Evolutionary conservation across 1,140 invertebrate species (phyloP).

Genomic region (Muscidifurax raptorellus): DNA sequence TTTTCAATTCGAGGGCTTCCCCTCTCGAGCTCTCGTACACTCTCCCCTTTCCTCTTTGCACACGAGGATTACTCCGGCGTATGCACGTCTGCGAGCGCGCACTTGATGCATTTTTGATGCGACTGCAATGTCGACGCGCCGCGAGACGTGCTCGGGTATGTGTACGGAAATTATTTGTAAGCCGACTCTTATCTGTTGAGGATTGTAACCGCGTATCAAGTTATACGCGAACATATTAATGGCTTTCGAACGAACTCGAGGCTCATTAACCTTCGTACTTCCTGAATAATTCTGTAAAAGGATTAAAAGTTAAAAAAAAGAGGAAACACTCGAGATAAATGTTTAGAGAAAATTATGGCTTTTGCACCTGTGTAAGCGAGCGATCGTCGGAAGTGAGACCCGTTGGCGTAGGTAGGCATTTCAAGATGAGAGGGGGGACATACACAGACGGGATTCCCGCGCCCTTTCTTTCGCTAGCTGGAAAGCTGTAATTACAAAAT

Average conservation of each 20-base stretch:
- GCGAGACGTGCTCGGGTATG: slow-evolving; percentile 2
- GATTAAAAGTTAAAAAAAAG: neutral
- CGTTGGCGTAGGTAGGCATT: slow-evolving; percentile 1
- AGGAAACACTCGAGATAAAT: neutral
- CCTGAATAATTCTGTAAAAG: too few species aligned
- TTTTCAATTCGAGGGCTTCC: slow-evolving; percentile 39
- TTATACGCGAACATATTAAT: slow-evolving; percentile 23
- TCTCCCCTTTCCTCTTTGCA: neutral
- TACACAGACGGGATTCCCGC: neutral
- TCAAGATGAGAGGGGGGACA: neutral
- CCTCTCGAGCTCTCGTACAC: neutral
- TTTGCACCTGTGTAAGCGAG: slow-evolving; percentile 29
- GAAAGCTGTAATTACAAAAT: slow-evolving; percentile 64
- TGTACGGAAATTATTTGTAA: slow-evolving; percentile 34
- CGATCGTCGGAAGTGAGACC: neutral
- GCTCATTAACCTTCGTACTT: too few species aligned
- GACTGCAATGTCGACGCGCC: slow-evolving; percentile 32
- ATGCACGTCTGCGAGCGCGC: neutral
- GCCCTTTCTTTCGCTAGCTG: neutral
- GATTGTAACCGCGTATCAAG: slow-evolving; percentile 8
- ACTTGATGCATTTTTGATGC: slow-evolving; percentile 51
- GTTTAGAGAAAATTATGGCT: neutral
- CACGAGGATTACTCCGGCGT: neutral
- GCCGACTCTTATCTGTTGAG: neutral
- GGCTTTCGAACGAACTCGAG: neutral